Base-by-base conservation (phyloP, 2,888 invertebrate species). In the Drosophila quinaria region DNA sequence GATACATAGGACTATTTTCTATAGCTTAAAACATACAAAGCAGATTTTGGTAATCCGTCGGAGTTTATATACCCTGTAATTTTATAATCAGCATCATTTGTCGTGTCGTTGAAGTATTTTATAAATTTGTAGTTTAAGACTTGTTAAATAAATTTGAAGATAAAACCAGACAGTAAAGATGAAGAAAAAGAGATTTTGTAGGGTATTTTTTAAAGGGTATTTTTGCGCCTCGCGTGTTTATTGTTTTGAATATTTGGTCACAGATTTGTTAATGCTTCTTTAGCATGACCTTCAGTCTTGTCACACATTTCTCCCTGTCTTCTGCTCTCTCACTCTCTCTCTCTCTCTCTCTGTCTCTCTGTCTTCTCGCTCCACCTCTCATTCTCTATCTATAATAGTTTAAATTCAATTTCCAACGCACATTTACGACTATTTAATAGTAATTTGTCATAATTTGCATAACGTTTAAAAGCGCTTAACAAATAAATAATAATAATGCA, bases 371-470 rank as follows among this genome's bases (percentile, higher is more conserved):
- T 11, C 47, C n/a, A 2, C 4, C 2, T 11, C 47, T n/a, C 35
- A 2, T 25, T 10, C 37, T 4, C 11, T 22, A 11, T 15, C 41
- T 44, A 9, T 10, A 33, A 37, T 56, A 64, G 42, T n/a, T 44
- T 64, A 31, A 71, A 82, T 80, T 88, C 86, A 79, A 79, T 87
- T 85, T 74, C 71, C 58, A 89, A 81, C 74, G 74, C 89, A 81
- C 91, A 81, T 88, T 91, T 91, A 91, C 78, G 80, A 84, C 86
- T 83, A 75, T 91, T 91, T 91, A 87, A 91, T 85, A 89, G 82
- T 90, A 82, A 90, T 91, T 91, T 91, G 91, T 84, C 81, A 87
- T 89, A 79, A 91, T 91, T 91, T 91, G 90, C 91, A 91, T 90
- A 90, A 81, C 90, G 90, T 86, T 90, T 90, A 89, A 81, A 89